Evolutionary conservation across 1,140 invertebrate genomes (phyloP), one percentile per base, ranked within the genome.

Genomic region (Tetraneura akinire): DNA sequence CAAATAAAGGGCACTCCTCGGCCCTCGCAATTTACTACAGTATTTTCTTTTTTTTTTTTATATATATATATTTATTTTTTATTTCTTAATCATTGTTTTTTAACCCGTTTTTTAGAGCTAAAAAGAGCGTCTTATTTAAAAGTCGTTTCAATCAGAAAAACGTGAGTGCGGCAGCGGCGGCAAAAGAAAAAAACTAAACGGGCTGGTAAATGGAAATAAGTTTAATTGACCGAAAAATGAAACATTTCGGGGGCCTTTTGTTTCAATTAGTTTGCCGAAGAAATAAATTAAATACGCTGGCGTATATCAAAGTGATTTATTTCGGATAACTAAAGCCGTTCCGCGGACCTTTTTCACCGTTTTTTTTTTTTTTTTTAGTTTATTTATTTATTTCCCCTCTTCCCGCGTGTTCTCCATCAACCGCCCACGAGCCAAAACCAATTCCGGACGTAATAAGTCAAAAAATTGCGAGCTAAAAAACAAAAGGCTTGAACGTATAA

Each of bases 161-260:
- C 73, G 73, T 76, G 66, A 70, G 73, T 42, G 53, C 21, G 55
- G n/a, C n/a, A n/a, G n/a, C n/a, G n/a, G 55, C 53, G 73, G 73
- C 32, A 47, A 60, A 55, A 23, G 53, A 76, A 76, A 76, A n/a
- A 70, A 76, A 76, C 55, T 45, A 76, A 76, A 76, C 73, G 73
- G 73, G 53, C 73, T 76, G 73, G 73, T 76, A 76, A 76, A 76
- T 76, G 73, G 55, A 76, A 76, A 76, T 76, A 76, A 76, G 73
- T 76, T 76, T 76, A 76, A 76, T 76, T 76, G 73, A 76, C 73
- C 73, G 73, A 76, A 76, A 76, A 76, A 76, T 76, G 73, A 76
- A 76, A 76, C 73, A 60, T 76, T 76, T 76, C 73, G 73, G 55
- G 71, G 53, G 73, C 73, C 73, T 76, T 76, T 76, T 76, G 73